Percentiles rank a stretch among this genome's conserved stretches.
These are phyloP conservation scores for Contarinia nasturtii DNA, from an alignment of 1,140 invertebrate genomes.

Conservation along the genomic window DNA sequence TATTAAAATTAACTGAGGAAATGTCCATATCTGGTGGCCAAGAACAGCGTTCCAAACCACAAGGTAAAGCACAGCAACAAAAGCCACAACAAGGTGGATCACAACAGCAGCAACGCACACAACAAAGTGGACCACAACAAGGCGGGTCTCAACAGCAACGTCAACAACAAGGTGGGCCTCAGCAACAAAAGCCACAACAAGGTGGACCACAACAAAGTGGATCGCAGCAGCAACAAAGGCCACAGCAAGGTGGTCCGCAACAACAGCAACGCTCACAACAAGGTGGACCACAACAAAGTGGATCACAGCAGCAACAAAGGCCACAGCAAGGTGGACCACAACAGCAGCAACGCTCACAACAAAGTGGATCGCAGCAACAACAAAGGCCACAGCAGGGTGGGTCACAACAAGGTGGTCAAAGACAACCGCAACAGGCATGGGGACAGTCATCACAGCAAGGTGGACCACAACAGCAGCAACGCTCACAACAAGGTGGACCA, in stretches of 20 bases:
- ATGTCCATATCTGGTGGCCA: too few species aligned
- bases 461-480: constrained; percentile 4
- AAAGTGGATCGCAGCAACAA: constrained; percentile 1
- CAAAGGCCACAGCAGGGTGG: not conserved
- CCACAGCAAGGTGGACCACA: not conserved
- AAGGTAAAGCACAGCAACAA: constrained; percentile 6
- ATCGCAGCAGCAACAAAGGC: not conserved
- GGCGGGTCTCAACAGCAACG: constrained; percentile 3
- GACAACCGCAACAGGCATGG: constrained; percentile 3
- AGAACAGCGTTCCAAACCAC: not conserved
- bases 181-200: constrained; percentile 1
- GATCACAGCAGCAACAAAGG: constrained; percentile 2
- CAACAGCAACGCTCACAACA: not conserved
- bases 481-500: not conserved
- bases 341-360: not conserved
- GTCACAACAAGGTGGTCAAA: too few species aligned
- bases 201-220: not conserved
- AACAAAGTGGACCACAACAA: constrained; percentile 10
- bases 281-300: constrained; percentile 2
- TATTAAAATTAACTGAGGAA: too few species aligned
- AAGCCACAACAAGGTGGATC: constrained; percentile 4
- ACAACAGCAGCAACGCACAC: constrained; percentile 8
- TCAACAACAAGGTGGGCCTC: not conserved
- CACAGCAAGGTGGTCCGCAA: not conserved
- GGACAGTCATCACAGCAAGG: constrained; percentile 4